Percentiles rank a stretch among this genome's conserved stretches.
phyloP scores from a whole-genome alignment of 2,113 vertebrate species.

The Microcebus tavaratra region DNA sequence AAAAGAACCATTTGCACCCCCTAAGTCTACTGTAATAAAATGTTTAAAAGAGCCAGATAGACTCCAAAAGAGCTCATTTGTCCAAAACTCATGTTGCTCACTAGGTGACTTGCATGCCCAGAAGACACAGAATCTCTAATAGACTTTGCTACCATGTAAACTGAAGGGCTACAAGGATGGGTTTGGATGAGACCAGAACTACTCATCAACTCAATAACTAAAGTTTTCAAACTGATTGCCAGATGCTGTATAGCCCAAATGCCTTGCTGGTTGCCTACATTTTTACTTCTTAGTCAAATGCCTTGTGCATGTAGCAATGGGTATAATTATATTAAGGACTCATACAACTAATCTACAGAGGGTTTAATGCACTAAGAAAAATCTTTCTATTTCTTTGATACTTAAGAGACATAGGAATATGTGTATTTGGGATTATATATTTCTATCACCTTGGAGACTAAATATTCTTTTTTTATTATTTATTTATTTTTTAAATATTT shows the following conservation, averaged over 20 bases:
- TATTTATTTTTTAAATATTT: no score
- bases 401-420: not conserved
- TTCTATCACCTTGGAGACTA: not conserved
- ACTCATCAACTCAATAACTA: not conserved
- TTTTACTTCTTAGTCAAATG: constrained; percentile 29
- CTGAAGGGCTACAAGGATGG: not conserved
- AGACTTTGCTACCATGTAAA: not conserved
- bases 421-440: not conserved
- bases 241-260: not conserved
- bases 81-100: not conserved
- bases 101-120: not conserved
- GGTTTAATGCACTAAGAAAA: not conserved
- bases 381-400: not conserved
- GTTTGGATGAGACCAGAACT: not conserved
- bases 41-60: no score
- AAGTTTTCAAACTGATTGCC: not conserved
- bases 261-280: not conserved
- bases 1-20: no score
- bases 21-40: no score
- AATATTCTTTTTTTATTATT: no score
- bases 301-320: not conserved
- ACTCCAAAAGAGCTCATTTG: not conserved
- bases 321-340: not conserved
- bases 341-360: not conserved
- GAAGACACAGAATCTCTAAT: not conserved